phyloP scores from a whole-genome alignment of 2,888 invertebrate species.

The Xestia rhomboidea region DNA sequence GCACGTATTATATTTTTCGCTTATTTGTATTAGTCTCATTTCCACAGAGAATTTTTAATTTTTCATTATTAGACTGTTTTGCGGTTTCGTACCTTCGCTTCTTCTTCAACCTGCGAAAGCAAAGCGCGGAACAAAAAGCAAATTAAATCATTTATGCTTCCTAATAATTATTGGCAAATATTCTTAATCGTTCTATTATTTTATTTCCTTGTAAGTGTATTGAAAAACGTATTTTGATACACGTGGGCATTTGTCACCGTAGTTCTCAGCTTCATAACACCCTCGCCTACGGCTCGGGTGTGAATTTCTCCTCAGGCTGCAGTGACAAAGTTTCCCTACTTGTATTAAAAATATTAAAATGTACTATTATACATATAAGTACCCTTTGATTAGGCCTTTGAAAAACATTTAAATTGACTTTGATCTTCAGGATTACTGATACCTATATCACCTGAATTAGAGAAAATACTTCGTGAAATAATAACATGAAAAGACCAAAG shows the following conservation, averaged over 20 bases:
- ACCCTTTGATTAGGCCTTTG: background rate
- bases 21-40: background rate
- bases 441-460: background rate
- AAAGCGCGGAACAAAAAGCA: too few species aligned
- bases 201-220: too few species aligned
- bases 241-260: background rate
- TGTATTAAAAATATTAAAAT: background rate
- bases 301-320: too few species aligned
- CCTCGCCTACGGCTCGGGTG: too few species aligned
- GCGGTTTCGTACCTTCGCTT: too few species aligned
- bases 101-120: too few species aligned
- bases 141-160: too few species aligned
- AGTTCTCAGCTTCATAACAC: background rate
- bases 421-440: background rate
- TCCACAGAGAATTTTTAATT: background rate
- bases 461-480: background rate
- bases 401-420: background rate
- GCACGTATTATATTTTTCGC: background rate
- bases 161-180: too few species aligned
- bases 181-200: background rate
- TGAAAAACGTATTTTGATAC: background rate
- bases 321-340: background rate
- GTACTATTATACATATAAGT: too few species aligned
- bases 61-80: too few species aligned
- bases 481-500: background rate